These are phyloP conservation scores for Stylophora pistillata DNA, from an alignment of 64 coral and sea anemone species.

Conservation along the genomic window DNA sequence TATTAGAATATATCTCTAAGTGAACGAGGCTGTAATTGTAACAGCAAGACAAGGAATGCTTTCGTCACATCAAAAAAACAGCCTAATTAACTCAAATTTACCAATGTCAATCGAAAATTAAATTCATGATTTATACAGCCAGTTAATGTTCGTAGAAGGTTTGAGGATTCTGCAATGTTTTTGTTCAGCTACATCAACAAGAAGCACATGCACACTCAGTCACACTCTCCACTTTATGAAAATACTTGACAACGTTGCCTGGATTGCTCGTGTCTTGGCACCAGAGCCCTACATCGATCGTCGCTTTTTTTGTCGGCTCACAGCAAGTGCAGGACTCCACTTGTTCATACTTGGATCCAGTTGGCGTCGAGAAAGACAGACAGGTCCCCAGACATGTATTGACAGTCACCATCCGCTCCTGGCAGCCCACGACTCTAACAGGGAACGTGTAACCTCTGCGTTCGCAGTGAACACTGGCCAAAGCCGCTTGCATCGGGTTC, in stretches of 20 bases:
- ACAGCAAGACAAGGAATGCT: too few species aligned
- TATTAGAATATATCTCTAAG: too few species aligned
- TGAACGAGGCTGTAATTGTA: too few species aligned
- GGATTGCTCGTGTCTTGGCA: constrained; percentile 23
- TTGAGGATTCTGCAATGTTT: background rate
- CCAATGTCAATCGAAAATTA: background rate
- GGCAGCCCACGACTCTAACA: constrained; percentile 21
- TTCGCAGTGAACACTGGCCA: constrained; percentile 15
- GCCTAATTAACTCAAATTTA: background rate
- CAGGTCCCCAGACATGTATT: constrained; percentile 40
- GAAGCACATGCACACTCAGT: constrained; percentile 27
- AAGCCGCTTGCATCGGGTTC: constrained; percentile 8
- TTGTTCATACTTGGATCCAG: background rate
- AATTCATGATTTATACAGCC: background rate
- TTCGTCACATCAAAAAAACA: too few species aligned
- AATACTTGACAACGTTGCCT: constrained; percentile 5
- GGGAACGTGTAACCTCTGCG: background rate
- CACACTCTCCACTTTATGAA: constrained; percentile 9
- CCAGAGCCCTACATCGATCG: constrained; percentile 12
- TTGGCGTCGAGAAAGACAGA: constrained; percentile 33
- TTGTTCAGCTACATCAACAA: background rate
- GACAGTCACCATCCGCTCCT: constrained; percentile 4
- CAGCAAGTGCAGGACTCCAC: constrained; percentile 31
- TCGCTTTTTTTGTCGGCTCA: background rate
- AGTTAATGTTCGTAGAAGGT: background rate